phyloP scores from a whole-genome alignment of 2,888 invertebrate genomes.

The Scrobipalpa costella region DNA sequence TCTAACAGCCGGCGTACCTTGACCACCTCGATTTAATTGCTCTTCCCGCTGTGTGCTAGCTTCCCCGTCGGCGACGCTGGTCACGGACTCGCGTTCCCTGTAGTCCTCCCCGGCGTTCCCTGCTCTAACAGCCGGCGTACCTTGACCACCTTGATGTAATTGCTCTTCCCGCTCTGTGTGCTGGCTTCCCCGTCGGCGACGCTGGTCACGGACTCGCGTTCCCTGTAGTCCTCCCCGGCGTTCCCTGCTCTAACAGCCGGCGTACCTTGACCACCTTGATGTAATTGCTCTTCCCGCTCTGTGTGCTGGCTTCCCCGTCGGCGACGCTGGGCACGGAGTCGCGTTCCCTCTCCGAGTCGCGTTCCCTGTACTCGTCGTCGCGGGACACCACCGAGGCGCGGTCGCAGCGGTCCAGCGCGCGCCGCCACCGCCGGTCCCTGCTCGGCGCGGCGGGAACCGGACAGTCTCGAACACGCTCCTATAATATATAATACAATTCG shows the following conservation, averaged over 20 bases:
- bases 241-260: not conserved
- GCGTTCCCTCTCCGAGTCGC: constrained; percentile 64
- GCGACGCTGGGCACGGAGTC: constrained; percentile 71
- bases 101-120: too few species aligned
- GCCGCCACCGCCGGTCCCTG: constrained; percentile 51
- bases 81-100: too few species aligned
- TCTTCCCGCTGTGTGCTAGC: constrained; percentile 66
- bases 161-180: constrained; percentile 67
- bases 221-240: not conserved
- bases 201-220: too few species aligned
- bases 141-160: constrained; percentile 68
- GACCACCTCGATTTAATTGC: constrained; percentile 67
- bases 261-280: constrained; percentile 67
- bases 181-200: too few species aligned
- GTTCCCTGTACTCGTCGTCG: constrained; percentile 62
- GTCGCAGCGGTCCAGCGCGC: constrained; percentile 58
- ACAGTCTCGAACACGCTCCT: constrained; percentile 38
- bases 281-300: constrained; percentile 69
- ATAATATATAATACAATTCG: constrained; percentile 28
- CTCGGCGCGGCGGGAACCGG: constrained; percentile 38
- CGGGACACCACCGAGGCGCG: constrained; percentile 59
- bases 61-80: too few species aligned
- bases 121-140: constrained; percentile 40
- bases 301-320: constrained; percentile 66
- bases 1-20: constrained; percentile 51